Percentiles rank a stretch among this genome's conserved stretches.
These are phyloP conservation scores for Myrmecophaga tridactyla DNA, from an alignment of 2,113 vertebrate species.

Conservation along the genomic window DNA sequence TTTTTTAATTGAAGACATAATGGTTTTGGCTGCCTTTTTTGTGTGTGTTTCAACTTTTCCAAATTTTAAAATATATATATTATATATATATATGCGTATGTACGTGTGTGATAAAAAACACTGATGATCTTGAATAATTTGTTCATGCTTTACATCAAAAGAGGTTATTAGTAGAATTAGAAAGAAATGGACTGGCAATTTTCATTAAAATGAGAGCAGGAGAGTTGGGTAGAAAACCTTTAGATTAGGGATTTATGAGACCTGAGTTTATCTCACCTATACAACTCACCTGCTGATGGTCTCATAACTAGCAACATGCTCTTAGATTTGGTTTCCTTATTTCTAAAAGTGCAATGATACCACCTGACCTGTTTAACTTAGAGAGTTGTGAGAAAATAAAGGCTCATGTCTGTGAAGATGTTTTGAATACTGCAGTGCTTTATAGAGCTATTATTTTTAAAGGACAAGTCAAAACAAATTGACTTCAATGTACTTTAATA, in stretches of 20 bases:
- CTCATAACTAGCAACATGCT: not conserved
- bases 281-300: too few relatives aligned
- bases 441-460: not conserved
- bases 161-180: not conserved
- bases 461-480: not conserved
- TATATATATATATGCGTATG: too few relatives aligned
- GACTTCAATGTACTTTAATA: not conserved
- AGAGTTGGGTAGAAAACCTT: not conserved
- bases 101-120: not conserved
- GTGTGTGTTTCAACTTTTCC: not conserved
- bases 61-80: not conserved
- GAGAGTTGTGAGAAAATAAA: not conserved
- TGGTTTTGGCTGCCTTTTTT: not conserved
- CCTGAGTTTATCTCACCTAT: not conserved
- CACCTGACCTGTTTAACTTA: not conserved
- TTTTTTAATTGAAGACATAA: not conserved
- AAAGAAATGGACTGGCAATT: not conserved
- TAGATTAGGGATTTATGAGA: not conserved
- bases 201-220: not conserved
- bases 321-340: too few relatives aligned
- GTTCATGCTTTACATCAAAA: not conserved
- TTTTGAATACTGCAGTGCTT: not conserved
- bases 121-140: not conserved
- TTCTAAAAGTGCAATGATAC: not conserved
- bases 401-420: not conserved